These are phyloP conservation scores for Nothobranchius furzeri DNA, from an alignment of 2,113 vertebrate genomes.

Conservation along the genomic window DNA sequence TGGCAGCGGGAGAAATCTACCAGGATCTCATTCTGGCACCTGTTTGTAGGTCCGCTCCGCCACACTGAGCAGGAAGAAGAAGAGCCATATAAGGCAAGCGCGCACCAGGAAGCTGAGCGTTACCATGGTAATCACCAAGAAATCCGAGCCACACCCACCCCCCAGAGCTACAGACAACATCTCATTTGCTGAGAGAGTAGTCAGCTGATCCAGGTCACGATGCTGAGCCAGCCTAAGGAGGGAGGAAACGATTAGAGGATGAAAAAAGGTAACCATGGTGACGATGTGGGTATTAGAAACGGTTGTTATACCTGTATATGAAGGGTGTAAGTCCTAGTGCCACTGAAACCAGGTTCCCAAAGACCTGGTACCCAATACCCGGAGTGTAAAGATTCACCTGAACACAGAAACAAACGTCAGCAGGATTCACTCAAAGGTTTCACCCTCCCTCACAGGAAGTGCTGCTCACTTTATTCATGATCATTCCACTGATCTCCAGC, in stretches of 20 bases:
- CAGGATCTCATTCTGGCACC: slow-evolving; percentile 69
- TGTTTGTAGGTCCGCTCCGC: slow-evolving; percentile 98
- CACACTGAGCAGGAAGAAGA: slow-evolving; percentile 98
- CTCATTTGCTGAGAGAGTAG: slow-evolving; percentile 85
- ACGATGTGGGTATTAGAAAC: too few relatives aligned
- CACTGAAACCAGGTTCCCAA: slow-evolving; percentile 90
- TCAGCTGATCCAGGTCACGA: slow-evolving; percentile 88
- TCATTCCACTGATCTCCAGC: slow-evolving; percentile 99
- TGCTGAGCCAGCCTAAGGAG: slow-evolving; percentile 89
- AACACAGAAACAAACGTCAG: not conserved
- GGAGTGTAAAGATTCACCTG: slow-evolving; percentile 95
- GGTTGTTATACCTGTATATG: slow-evolving; percentile 68
- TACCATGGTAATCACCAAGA: slow-evolving; percentile 89
- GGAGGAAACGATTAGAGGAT: not conserved
- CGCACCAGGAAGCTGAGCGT: slow-evolving; percentile 91
- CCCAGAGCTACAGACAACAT: slow-evolving; percentile 88
- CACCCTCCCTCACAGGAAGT: not conserved
- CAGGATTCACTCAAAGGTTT: not conserved
- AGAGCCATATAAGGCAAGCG: slow-evolving; percentile 95
- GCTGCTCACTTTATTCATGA: slow-evolving; percentile 93
- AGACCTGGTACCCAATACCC: slow-evolving; percentile 96
- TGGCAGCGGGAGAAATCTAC: not conserved
- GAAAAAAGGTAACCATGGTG: too few relatives aligned
- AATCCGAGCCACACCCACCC: slow-evolving; percentile 83
- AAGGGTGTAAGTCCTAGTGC: slow-evolving; percentile 93